A percentile compares a stretch with the other conserved stretches of the same genome.
Conservation (phyloP, 2,797 vertebrate genomes). For the Psittacula echo region DNA sequence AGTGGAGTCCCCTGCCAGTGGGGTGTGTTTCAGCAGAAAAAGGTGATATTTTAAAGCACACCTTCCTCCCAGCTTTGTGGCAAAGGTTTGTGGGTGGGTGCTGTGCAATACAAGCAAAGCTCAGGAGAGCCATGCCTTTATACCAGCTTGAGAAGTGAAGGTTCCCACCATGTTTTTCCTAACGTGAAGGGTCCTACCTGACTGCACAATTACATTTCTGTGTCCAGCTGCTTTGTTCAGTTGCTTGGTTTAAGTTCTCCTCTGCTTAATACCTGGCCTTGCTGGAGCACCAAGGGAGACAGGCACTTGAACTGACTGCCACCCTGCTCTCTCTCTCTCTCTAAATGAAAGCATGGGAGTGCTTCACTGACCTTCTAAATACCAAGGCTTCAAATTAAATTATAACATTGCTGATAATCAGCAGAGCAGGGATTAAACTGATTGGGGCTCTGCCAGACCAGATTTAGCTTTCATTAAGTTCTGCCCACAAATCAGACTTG, state of each 20-base stretch:
- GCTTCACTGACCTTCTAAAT: conserved; percentile 49
- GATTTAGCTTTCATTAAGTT: conserved; percentile 66
- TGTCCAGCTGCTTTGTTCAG: not conserved
- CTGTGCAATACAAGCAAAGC: not conserved
- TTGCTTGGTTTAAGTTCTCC: not conserved
- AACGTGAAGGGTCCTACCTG: not conserved
- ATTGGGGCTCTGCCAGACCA: conserved; percentile 56
- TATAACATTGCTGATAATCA: conserved; percentile 69
- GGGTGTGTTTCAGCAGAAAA: not conserved
- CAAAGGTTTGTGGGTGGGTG: not conserved
- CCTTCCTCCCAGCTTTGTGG: not conserved
- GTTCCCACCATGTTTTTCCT: not conserved
- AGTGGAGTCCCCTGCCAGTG: not conserved
- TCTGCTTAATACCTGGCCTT: not conserved
- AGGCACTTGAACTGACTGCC: not conserved
- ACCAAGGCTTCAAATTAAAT: conserved; percentile 69
- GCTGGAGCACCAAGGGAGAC: not conserved
- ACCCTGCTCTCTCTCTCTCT: not conserved
- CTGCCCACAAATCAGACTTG: conserved; percentile 50
- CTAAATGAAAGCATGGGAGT: not conserved
- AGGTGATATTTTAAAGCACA: not conserved
- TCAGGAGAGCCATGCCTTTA: not conserved
- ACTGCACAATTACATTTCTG: not conserved
- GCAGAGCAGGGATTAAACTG: conserved; percentile 66
- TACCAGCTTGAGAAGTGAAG: not conserved